Evolutionary conservation across 2,113 vertebrate genomes (phyloP).

Genomic region (Puntigrus tetrazona): DNA sequence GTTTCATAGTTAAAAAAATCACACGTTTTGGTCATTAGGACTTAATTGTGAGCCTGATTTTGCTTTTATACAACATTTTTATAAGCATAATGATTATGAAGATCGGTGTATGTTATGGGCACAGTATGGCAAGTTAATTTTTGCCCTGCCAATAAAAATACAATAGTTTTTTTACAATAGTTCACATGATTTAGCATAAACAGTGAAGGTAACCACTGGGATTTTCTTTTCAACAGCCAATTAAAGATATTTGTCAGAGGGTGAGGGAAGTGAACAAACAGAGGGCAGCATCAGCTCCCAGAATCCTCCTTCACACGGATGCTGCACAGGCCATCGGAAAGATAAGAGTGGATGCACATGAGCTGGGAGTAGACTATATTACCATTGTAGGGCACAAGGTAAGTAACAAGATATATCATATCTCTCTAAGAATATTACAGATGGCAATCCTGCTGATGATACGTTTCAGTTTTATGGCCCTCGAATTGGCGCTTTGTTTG

Average conservation of each 20-base stretch:
- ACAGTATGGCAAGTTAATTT: background rate
- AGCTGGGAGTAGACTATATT: slow-evolving; percentile 90
- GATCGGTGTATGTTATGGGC: background rate
- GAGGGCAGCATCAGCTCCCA: slow-evolving; percentile 45
- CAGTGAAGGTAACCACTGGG: background rate
- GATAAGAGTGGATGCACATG: slow-evolving; percentile 79
- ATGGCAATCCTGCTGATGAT: slow-evolving; percentile 21
- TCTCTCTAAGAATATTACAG: slow-evolving; percentile 14
- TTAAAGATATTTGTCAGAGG: slow-evolving; percentile 80
- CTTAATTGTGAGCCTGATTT: background rate
- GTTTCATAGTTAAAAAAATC: slow-evolving; percentile 2
- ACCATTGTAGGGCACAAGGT: slow-evolving; percentile 98
- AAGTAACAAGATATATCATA: background rate
- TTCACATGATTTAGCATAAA: background rate
- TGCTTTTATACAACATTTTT: background rate
- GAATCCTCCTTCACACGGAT: slow-evolving; percentile 86
- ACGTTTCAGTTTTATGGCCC: slow-evolving; percentile 87
- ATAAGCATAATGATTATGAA: background rate
- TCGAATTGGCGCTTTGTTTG: slow-evolving; percentile 85
- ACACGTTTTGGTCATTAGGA: background rate
- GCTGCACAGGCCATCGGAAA: slow-evolving; percentile 95
- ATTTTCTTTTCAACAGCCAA: slow-evolving; percentile 74
- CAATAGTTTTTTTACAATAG: background rate
- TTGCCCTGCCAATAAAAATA: background rate
- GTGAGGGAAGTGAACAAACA: slow-evolving; percentile 73